These are phyloP conservation scores for Nephrotoma guestfalica DNA, from an alignment of 2,888 invertebrate species.

Conservation along the genomic window DNA sequence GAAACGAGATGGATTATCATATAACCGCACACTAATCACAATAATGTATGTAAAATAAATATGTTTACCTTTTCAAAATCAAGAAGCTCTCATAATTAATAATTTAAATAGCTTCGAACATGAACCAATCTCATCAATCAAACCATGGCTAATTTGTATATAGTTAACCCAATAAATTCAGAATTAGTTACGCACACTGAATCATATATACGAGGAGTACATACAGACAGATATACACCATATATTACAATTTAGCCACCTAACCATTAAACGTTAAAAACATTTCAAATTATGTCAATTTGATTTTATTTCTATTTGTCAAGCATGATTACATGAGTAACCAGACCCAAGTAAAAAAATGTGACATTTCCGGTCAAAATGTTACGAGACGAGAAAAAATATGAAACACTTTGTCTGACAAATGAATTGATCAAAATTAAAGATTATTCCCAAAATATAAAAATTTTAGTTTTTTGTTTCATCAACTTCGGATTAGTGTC, in stretches of 20 bases:
- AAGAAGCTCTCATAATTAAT: neutral
- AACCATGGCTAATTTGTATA: neutral
- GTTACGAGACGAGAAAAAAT: neutral
- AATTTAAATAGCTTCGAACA: neutral
- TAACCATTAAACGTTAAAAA: neutral
- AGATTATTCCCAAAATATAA: neutral
- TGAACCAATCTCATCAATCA: neutral
- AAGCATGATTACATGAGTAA: neutral
- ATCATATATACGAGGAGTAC: neutral
- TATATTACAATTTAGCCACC: neutral
- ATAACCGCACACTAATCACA: neutral
- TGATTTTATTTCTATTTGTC: neutral
- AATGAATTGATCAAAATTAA: slow-evolving; percentile 1
- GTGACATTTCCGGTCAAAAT: slow-evolving; percentile 3
- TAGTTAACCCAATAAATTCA: neutral
- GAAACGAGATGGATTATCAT: neutral
- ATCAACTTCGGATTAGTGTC: slow-evolving; percentile 2
- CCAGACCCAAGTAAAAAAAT: neutral
- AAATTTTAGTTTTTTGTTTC: neutral
- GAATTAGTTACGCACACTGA: neutral
- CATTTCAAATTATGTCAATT: neutral
- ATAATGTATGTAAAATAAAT: neutral
- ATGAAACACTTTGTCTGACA: slow-evolving; percentile 1
- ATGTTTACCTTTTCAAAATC: neutral
- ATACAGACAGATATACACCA: neutral